Evolutionary conservation across 2,113 vertebrate species (phyloP).

Genomic region (Labeo catla): DNA sequence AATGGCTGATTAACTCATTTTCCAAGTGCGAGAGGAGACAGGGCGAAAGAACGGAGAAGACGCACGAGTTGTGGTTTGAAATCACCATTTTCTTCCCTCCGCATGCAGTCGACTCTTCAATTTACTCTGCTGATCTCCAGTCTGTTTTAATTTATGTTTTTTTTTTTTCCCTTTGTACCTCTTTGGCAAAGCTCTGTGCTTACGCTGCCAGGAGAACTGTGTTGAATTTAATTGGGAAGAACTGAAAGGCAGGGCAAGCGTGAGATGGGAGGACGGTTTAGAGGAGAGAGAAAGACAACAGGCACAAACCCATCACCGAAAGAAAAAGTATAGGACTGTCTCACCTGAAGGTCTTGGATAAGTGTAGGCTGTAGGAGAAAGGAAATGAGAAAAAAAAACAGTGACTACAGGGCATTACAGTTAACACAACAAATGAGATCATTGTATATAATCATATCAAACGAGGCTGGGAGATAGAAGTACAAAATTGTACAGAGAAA

Average conservation of each 20-base stretch:
- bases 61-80: conserved; percentile 7
- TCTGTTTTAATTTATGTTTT: conserved; percentile 77
- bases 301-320: neutral
- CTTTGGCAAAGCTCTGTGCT: conserved; percentile 67
- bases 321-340: conserved; percentile 42
- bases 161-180: conserved; percentile 69
- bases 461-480: neutral
- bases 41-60: neutral
- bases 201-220: conserved; percentile 67
- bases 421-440: neutral
- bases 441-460: neutral
- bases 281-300: conserved; percentile 23
- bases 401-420: neutral
- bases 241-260: conserved; percentile 46
- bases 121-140: conserved; percentile 74
- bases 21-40: neutral
- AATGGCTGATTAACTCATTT: conserved; percentile 17
- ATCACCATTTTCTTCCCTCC: conserved; percentile 64
- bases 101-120: conserved; percentile 67
- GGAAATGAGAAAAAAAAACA: conserved; percentile 7
- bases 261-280: conserved; percentile 41
- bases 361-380: conserved; percentile 76
- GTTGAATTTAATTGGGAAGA: conserved; percentile 72
- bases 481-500: neutral
- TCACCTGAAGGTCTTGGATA: conserved; percentile 80